Base-by-base conservation (phyloP, 1,140 invertebrate species). In the Popillia japonica region DNA sequence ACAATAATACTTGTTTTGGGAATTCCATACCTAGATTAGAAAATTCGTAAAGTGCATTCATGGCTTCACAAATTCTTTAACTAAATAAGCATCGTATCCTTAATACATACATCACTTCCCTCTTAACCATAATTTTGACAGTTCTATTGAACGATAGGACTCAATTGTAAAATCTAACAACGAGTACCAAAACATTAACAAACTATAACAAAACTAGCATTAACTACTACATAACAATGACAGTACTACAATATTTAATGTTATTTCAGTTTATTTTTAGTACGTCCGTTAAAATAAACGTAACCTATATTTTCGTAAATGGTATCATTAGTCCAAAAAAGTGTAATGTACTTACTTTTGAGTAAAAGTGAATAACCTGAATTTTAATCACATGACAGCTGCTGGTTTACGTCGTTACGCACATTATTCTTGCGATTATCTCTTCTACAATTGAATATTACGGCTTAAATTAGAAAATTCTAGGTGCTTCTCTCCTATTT, bases 401-500 rank as follows among this genome's bases (percentile, higher is more conserved):
- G 61, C 20, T 2, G 22, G 61, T 68, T 68, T 23, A 68, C 22
- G 14, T 68, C 27, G 20, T 68, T 14, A 68, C 20, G 9, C 22
- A 22, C 61, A 68, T 68, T 22, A 68, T 68, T 68, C 61, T 4
- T 68, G 11, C 27, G 20, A 11, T 27, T 27, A 34, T 34, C 17
- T n/a, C 40, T n/a, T 74, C n/a, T 27, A 41, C 8, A 40, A 44
- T 44, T 41, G n/a, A 40, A 40, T 20, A 42, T 74, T 76, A 40
- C 23, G 17, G 75, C 22, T 48, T 76, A 34, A 76, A 76, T 68
- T 72, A 42, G 78, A 76, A 76, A 55, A 40, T 79, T 79, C 73
- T 73, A 79, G 78, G 75, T 79, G 78, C 76, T 79, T 68, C 34
- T 61, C 34, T 61, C 42, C 42, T 78, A 78, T 79, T 79, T 79